Conservation (phyloP, 2,888 invertebrate genomes). For the Aquatica leii region DNA sequence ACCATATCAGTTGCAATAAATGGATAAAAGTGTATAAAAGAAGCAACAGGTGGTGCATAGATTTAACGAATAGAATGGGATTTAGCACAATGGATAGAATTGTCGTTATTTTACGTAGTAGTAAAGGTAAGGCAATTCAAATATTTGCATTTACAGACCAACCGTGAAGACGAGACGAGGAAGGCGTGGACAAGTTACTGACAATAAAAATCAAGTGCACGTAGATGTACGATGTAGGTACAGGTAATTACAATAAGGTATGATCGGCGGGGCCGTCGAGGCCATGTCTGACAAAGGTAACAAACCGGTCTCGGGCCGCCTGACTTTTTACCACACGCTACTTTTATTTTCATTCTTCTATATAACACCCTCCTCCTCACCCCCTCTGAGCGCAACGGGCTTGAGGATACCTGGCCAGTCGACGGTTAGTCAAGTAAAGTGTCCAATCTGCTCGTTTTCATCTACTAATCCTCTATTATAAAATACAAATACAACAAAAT, state of each 20-base stretch:
- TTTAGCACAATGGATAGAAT: conserved; percentile 4
- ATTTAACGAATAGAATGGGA: conserved; percentile 4
- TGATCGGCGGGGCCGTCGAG: conserved; percentile 49
- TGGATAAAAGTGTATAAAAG: not conserved
- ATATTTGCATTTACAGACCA: conserved; percentile 29
- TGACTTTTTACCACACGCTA: conserved; percentile 45
- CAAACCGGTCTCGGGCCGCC: conserved; percentile 43
- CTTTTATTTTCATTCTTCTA: conserved; percentile 47
- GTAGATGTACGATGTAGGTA: conserved; percentile 48
- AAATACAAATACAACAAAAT: conserved; percentile 7
- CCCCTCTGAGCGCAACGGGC: conserved; percentile 41
- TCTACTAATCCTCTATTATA: conserved; percentile 27
- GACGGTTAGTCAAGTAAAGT: conserved; percentile 36
- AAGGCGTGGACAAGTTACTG: conserved; percentile 41
- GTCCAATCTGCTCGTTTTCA: conserved; percentile 39
- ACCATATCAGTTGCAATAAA: not conserved
- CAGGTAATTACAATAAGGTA: conserved; percentile 52
- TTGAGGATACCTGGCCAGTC: conserved; percentile 43
- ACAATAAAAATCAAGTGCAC: conserved; percentile 50
- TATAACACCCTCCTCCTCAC: conserved; percentile 25
- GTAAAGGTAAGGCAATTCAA: conserved; percentile 12
- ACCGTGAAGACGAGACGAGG: conserved; percentile 35
- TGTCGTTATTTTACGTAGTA: conserved; percentile 8
- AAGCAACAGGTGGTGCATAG: conserved; percentile 2
- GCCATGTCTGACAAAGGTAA: conserved; percentile 46